phyloP scores from a whole-genome alignment of 2,113 vertebrate genomes.

The Hyla sarda region DNA sequence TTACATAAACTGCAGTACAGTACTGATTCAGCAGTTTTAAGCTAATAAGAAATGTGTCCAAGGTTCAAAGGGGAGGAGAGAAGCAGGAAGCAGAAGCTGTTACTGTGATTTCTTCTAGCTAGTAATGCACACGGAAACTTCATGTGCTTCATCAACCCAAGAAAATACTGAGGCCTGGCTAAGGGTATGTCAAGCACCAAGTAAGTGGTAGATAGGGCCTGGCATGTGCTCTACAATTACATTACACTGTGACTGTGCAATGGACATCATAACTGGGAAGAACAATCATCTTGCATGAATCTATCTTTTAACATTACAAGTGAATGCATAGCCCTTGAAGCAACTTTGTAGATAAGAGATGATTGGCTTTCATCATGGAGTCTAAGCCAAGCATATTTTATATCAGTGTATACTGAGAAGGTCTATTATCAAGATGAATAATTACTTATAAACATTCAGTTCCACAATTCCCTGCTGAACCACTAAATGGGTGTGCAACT shows the following conservation, averaged over 20 bases:
- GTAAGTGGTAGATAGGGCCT: not conserved
- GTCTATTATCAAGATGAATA: no score
- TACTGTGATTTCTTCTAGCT: not conserved
- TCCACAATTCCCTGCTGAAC: no score
- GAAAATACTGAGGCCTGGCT: not conserved
- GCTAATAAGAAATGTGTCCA: slow-evolving; percentile 15
- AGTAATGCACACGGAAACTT: not conserved
- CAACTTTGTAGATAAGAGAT: not conserved
- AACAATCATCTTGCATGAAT: not conserved
- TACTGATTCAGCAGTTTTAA: slow-evolving; percentile 46
- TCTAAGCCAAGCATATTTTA: not conserved
- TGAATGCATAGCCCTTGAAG: not conserved
- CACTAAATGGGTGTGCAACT: no score
- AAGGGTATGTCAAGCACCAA: not conserved
- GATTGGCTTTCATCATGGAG: not conserved
- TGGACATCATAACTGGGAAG: not conserved
- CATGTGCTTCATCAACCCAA: not conserved
- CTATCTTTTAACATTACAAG: not conserved
- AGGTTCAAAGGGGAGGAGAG: slow-evolving; percentile 40
- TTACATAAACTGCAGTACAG: slow-evolving; percentile 43
- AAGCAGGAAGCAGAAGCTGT: slow-evolving; percentile 41
- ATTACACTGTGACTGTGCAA: not conserved
- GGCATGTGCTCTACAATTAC: not conserved
- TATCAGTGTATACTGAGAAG: no score
- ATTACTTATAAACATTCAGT: no score